Conservation (phyloP, 37 sponge, comb jelly and placozoan species). For the Amphimedon queenslandica region DNA sequence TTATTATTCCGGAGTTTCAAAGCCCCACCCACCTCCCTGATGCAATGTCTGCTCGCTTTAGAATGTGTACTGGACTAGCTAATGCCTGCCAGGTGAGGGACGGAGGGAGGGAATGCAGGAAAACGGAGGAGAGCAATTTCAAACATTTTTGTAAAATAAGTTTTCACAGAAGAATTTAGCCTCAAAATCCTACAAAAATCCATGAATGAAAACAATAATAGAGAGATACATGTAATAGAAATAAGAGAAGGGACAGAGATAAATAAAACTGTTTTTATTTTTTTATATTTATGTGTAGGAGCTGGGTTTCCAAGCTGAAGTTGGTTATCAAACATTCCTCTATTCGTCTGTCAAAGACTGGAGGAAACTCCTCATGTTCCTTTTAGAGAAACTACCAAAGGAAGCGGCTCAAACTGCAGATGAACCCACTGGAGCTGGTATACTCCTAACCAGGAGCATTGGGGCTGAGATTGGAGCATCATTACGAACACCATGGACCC, state of each 20-base stretch:
- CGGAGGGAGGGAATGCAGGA: too few relatives aligned
- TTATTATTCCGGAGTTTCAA: conserved; percentile 70
- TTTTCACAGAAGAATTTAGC: too few relatives aligned
- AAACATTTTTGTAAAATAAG: too few relatives aligned
- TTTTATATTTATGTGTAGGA: too few relatives aligned
- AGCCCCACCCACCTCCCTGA: conserved; percentile 61
- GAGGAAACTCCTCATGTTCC: conserved; percentile 88
- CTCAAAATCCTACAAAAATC: too few relatives aligned
- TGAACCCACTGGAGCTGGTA: conserved; percentile 58
- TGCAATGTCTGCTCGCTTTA: conserved; percentile 73
- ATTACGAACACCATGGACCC: conserved; percentile 62
- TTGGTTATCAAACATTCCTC: conserved; percentile 94
- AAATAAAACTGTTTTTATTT: too few relatives aligned
- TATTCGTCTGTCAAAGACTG: conserved; percentile 83
- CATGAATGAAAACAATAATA: too few relatives aligned
- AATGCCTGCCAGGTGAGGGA: conserved; percentile 49
- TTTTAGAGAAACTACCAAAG: conserved; percentile 83
- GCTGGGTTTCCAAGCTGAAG: conserved; percentile 76
- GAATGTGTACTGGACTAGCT: conserved; percentile 70
- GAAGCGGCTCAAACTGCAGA: conserved; percentile 44
- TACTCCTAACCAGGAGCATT: conserved; percentile 37
- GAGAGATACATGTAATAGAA: not conserved
- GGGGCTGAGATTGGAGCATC: conserved; percentile 37
- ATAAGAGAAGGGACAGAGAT: too few relatives aligned
- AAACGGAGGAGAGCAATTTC: too few relatives aligned